A percentile compares a stretch with the other conserved stretches of the same genome.
phyloP scores from a whole-genome alignment of 2,113 vertebrate genomes.

The Spilogale gracilis region DNA sequence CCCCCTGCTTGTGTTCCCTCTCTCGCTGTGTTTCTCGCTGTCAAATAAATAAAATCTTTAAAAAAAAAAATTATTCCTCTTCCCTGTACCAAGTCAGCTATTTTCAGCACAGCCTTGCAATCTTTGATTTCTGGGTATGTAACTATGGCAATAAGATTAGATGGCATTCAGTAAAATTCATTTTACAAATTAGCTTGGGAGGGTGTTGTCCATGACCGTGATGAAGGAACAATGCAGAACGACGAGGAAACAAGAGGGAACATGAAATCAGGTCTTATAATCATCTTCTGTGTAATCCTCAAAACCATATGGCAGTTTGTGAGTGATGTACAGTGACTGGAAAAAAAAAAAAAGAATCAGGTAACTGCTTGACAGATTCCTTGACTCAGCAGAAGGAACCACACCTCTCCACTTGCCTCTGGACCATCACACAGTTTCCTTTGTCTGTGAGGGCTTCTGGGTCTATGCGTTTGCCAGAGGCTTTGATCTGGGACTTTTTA shows the following conservation, averaged over 20 bases:
- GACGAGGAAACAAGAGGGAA: slow-evolving; percentile 70
- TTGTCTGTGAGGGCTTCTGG: slow-evolving; percentile 37
- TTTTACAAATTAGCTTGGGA: slow-evolving; percentile 86
- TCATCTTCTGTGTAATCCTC: slow-evolving; percentile 80
- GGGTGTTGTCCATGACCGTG: slow-evolving; percentile 62
- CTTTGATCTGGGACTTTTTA: slow-evolving; percentile 85
- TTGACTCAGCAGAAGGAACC: slow-evolving; percentile 28
- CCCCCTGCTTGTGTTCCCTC: no score
- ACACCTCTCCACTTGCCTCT: slow-evolving; percentile 69
- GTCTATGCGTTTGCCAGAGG: slow-evolving; percentile 63
- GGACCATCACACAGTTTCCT: background rate
- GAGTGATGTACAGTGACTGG: slow-evolving; percentile 70
- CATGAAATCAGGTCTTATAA: slow-evolving; percentile 78
- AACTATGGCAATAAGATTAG: slow-evolving; percentile 90
- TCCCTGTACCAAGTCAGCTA: slow-evolving; percentile 83
- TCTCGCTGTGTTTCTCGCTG: no score
- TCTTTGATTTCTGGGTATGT: slow-evolving; percentile 87
- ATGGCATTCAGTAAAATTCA: slow-evolving; percentile 85
- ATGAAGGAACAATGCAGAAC: slow-evolving; percentile 75
- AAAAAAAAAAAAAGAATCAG: slow-evolving; percentile 56
- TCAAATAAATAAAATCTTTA: no score
- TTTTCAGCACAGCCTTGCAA: slow-evolving; percentile 85
- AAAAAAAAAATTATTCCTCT: slow-evolving; percentile 81
- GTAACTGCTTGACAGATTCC: slow-evolving; percentile 56
- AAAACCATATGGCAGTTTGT: slow-evolving; percentile 75